Percentiles rank a stretch among this genome's conserved stretches.
Conservation (phyloP, 1,140 invertebrate genomes). For the Sarcophaga bullata region DNA sequence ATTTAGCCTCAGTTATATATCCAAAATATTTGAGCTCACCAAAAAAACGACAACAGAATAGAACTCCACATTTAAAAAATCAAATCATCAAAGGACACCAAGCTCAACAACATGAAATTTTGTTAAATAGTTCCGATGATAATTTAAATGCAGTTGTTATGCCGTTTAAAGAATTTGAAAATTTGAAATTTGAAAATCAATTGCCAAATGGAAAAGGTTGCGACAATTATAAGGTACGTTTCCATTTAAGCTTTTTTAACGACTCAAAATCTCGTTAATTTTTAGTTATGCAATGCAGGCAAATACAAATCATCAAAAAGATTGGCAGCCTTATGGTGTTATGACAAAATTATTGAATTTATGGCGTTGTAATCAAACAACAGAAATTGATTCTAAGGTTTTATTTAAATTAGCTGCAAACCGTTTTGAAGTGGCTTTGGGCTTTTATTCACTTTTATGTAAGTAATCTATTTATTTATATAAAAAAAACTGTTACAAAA, state of each 20-base stretch:
- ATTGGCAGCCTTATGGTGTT: slow-evolving; percentile 32
- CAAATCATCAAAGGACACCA: too few species aligned
- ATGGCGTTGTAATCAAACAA: slow-evolving; percentile 7
- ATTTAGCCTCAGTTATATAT: slow-evolving; percentile 32
- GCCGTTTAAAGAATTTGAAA: neutral
- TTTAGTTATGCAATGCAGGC: neutral
- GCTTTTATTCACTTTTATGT: slow-evolving; percentile 41
- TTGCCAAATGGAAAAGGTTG: neutral
- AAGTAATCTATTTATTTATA: neutral
- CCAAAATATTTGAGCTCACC: neutral
- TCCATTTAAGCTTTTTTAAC: neutral
- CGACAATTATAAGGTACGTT: neutral
- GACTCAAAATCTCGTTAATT: neutral
- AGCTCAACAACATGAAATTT: neutral
- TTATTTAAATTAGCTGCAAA: neutral
- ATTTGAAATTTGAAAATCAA: too few species aligned
- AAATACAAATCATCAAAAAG: neutral
- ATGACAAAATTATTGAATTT: slow-evolving; percentile 41
- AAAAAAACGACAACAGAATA: slow-evolving; percentile 22
- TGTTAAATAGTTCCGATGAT: neutral
- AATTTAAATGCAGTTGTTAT: neutral
- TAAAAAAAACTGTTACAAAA: neutral
- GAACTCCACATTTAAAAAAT: neutral
- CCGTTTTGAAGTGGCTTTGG: slow-evolving; percentile 29
- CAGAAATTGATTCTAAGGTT: slow-evolving; percentile 23